These are phyloP conservation scores for Halcyon smyrnensis DNA, from an alignment of 2,797 vertebrate genomes.

Conservation along the genomic window DNA sequence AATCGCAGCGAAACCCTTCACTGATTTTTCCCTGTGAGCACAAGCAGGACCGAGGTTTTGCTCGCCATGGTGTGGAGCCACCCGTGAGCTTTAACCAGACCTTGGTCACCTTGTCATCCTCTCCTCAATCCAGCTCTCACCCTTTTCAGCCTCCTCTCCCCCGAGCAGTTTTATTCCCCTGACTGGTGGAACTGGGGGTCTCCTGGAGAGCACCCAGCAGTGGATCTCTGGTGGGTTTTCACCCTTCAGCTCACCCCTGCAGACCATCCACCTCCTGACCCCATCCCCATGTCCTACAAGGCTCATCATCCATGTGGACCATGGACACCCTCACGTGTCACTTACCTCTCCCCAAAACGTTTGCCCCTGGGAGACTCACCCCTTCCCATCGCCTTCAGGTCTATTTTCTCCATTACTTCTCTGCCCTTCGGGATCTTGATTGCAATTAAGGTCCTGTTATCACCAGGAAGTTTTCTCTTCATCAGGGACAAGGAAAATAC, in stretches of 20 bases:
- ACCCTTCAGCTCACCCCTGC: neutral
- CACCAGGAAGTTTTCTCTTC: neutral
- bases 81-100: neutral
- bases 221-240: neutral
- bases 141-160: neutral
- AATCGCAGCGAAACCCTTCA: neutral
- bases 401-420: neutral
- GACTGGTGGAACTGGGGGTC: neutral
- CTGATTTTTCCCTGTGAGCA: neutral
- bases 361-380: neutral
- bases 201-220: neutral
- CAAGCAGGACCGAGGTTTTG: rapidly evolving
- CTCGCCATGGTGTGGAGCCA: rapidly evolving
- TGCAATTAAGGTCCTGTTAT: neutral
- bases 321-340: rapidly evolving
- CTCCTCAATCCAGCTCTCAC: neutral
- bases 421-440: neutral
- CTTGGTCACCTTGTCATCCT: rapidly evolving
- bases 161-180: neutral
- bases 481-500: neutral
- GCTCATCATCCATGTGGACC: neutral
- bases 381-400: neutral
- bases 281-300: neutral
- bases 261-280: neutral
- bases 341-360: neutral